These are phyloP conservation scores for Anolis apletophallus DNA, from an alignment of 2,797 vertebrate species.

Conservation along the genomic window DNA sequence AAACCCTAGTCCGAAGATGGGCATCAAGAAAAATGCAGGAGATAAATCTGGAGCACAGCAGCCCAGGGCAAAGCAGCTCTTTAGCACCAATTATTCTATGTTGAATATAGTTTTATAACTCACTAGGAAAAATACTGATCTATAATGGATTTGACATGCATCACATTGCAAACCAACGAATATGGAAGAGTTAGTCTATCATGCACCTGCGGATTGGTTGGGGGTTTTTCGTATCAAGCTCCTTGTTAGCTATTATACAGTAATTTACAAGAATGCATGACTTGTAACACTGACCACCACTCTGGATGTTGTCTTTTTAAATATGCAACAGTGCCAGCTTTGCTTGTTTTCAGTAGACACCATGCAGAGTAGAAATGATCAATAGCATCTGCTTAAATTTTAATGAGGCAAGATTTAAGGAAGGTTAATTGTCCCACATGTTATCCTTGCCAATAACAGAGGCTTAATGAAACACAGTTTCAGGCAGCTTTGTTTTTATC, in stretches of 20 bases:
- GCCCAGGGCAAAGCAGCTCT: neutral
- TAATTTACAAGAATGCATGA: neutral
- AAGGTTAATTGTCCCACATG: constrained; percentile 5
- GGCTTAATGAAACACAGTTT: neutral
- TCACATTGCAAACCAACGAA: neutral
- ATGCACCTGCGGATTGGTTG: neutral
- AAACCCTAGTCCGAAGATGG: neutral
- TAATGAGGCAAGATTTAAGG: neutral
- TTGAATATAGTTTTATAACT: neutral
- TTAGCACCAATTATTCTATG: constrained; percentile 16
- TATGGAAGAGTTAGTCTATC: neutral
- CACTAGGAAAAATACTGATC: neutral
- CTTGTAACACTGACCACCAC: neutral
- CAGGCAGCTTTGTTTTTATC: neutral
- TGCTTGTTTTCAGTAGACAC: neutral
- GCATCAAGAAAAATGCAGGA: neutral
- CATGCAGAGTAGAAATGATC: constrained; percentile 2
- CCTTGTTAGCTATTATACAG: neutral
- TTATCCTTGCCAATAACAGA: neutral
- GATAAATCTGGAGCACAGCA: neutral
- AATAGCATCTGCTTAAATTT: constrained; percentile 22
- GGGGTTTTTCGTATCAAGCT: neutral
- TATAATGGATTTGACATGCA: neutral
- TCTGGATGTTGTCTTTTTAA: neutral
- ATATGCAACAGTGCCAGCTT: neutral